A percentile compares a stretch with the other conserved stretches of the same genome.
These are phyloP conservation scores for Pristionchus entomophagus DNA, from an alignment of 2,888 invertebrate genomes.

Conservation along the genomic window DNA sequence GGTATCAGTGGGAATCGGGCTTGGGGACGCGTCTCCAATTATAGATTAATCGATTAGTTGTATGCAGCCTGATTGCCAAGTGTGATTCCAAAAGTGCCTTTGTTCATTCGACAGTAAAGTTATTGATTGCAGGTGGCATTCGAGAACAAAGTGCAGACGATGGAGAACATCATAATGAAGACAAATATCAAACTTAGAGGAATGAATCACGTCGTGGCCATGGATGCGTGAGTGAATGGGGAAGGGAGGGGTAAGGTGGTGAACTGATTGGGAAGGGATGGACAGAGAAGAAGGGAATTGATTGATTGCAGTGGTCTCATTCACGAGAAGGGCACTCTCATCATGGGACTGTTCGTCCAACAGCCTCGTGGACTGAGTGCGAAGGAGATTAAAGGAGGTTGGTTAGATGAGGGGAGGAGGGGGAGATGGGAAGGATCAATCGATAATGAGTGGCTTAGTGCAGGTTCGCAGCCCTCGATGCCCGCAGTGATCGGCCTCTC, in stretches of 20 bases:
- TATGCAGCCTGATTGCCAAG: no score
- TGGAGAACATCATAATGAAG: conserved; percentile 49
- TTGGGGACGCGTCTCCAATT: no score
- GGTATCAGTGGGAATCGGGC: no score
- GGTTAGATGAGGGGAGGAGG: not conserved
- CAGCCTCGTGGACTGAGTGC: conserved; percentile 20
- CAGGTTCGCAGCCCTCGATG: not conserved
- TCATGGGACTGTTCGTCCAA: conserved; percentile 36
- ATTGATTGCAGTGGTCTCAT: no score
- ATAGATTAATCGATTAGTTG: no score
- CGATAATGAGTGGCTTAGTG: no score
- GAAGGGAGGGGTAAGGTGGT: no score
- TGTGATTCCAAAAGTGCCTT: no score
- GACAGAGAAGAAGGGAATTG: no score
- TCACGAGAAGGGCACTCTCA: not conserved
- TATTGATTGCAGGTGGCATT: conserved; percentile 14
- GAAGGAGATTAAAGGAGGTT: conserved; percentile 5
- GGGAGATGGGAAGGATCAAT: not conserved
- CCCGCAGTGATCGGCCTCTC: conserved; percentile 42
- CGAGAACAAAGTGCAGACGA: conserved; percentile 27
- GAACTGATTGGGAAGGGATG: no score
- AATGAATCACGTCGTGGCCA: conserved; percentile 13
- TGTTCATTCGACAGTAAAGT: no score
- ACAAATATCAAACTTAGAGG: conserved; percentile 31
- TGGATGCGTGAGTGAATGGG: not conserved